Evolutionary conservation across 2,888 invertebrate genomes (phyloP).

Genomic region (Drosophila parthenogenetica): DNA sequence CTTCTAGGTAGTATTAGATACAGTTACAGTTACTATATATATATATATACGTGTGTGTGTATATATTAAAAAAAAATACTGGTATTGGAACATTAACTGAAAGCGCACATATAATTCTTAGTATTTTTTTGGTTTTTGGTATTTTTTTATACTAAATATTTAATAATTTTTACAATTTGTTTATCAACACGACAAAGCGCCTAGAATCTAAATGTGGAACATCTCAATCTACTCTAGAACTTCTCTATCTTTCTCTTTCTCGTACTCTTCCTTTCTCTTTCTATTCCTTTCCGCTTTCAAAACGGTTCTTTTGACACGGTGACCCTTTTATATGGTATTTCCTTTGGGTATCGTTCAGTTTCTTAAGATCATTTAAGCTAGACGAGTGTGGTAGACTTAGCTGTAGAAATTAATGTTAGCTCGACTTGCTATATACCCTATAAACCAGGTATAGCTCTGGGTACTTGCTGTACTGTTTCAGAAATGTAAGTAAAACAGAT

Average conservation of each 20-base stretch:
- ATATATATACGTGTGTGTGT: conserved; percentile 21
- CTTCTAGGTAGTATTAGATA: conserved; percentile 72
- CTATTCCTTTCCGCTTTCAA: background rate
- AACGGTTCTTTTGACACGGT: background rate
- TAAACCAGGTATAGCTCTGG: background rate
- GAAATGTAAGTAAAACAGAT: too few relatives aligned
- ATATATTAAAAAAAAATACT: background rate
- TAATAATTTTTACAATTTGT: conserved; percentile 53
- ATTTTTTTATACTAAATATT: conserved; percentile 19
- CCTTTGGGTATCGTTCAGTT: background rate
- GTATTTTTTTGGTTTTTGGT: conserved; percentile 2
- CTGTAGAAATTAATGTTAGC: background rate
- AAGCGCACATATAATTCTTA: conserved; percentile 25
- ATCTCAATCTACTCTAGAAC: conserved; percentile 48
- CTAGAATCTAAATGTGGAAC: conserved; percentile 69
- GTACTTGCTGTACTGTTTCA: too few relatives aligned
- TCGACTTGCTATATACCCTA: background rate
- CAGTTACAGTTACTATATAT: conserved; percentile 47
- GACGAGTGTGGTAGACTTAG: background rate
- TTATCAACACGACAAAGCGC: conserved; percentile 64
- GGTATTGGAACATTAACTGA: conserved; percentile 22
- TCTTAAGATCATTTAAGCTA: background rate
- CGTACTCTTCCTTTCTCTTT: background rate
- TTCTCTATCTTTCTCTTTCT: conserved; percentile 9
- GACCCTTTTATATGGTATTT: conserved; percentile 8